These are phyloP conservation scores for Hypotaenidia okinawae DNA, from an alignment of 2,797 vertebrate genomes.

Conservation along the genomic window DNA sequence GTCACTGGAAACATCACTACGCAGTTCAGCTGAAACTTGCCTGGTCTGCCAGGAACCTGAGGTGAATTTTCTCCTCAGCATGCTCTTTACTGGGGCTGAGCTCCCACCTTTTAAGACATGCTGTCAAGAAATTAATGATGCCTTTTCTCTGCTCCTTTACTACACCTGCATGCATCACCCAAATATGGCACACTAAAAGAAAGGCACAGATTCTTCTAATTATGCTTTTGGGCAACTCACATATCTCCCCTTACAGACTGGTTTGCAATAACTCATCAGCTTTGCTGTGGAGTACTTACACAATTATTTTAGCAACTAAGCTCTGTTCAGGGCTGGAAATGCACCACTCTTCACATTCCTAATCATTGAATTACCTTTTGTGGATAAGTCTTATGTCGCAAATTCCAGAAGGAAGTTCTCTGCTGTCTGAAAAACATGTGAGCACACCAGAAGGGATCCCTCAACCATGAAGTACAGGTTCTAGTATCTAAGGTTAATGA, in stretches of 20 bases:
- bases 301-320: background rate
- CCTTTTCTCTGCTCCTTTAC: background rate
- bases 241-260: background rate
- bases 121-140: background rate
- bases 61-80: background rate
- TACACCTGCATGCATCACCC: background rate
- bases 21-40: background rate
- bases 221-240: background rate
- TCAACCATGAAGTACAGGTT: background rate
- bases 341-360: background rate
- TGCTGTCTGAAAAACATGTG: fast-evolving
- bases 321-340: background rate
- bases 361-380: background rate
- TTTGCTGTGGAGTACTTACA: background rate
- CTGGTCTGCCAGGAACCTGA: background rate
- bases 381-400: background rate
- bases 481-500: background rate
- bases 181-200: background rate
- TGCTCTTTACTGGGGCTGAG: background rate
- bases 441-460: background rate
- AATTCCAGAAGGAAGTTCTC: background rate
- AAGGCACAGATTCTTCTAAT: background rate
- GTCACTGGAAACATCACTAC: background rate
- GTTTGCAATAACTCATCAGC: background rate
- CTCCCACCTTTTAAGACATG: background rate